These are phyloP conservation scores for Aspidoscelis tigris DNA, from an alignment of 2,113 vertebrate genomes.

Conservation along the genomic window DNA sequence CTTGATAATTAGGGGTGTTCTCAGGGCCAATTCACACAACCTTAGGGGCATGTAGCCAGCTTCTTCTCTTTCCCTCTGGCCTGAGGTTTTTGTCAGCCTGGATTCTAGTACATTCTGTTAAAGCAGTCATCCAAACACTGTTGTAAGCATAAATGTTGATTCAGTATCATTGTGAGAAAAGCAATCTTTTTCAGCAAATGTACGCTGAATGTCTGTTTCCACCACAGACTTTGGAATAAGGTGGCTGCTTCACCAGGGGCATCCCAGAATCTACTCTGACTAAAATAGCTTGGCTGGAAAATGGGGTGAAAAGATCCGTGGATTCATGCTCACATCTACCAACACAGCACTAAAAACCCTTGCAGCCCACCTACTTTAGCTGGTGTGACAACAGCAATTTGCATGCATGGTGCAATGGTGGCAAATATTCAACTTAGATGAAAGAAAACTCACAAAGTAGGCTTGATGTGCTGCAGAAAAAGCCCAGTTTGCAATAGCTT, in stretches of 20 bases:
- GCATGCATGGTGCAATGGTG: too few relatives aligned
- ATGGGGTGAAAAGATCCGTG: background rate
- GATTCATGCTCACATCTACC: background rate
- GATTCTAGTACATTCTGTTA: constrained; percentile 9
- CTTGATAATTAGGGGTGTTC: constrained; percentile 8
- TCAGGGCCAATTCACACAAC: constrained; percentile 23
- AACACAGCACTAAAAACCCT: background rate
- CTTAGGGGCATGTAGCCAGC: constrained; percentile 28
- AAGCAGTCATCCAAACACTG: constrained; percentile 12
- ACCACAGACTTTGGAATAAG: background rate
- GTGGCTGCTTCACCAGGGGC: constrained; percentile 1
- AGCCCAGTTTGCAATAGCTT: too few relatives aligned
- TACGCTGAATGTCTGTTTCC: background rate
- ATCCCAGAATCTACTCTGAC: background rate
- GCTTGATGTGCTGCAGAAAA: too few relatives aligned
- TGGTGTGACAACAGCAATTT: background rate
- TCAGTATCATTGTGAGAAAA: background rate
- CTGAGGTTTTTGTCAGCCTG: constrained; percentile 16
- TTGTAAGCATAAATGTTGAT: background rate
- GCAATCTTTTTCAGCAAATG: background rate
- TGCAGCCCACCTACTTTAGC: background rate
- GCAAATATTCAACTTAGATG: too few relatives aligned
- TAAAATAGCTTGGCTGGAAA: background rate
- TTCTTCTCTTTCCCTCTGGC: background rate
- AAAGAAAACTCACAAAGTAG: too few relatives aligned